phyloP scores from a whole-genome alignment of 2,113 vertebrate genomes.

The Corydoras maculifer region DNA sequence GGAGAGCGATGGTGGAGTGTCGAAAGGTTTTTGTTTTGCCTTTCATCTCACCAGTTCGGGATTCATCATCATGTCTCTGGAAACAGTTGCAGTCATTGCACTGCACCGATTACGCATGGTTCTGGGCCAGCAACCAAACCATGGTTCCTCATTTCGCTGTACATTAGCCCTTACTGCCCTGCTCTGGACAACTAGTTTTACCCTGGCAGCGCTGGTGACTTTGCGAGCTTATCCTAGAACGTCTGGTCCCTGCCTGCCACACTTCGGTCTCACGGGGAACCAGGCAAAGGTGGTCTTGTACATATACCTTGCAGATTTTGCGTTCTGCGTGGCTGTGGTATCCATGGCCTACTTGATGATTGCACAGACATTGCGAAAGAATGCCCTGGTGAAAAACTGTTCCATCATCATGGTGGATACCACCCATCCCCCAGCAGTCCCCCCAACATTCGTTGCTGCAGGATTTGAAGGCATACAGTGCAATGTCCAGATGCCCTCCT shows the following conservation, averaged over 20 bases:
- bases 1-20: constrained; percentile 57
- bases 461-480: constrained; percentile 64
- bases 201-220: constrained; percentile 81
- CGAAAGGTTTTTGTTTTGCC: constrained; percentile 84
- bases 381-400: constrained; percentile 76
- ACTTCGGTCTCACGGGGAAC: constrained; percentile 71
- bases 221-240: constrained; percentile 67
- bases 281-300: constrained; percentile 76
- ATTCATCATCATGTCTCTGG: constrained; percentile 94
- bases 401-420: constrained; percentile 68
- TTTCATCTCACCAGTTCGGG: constrained; percentile 89
- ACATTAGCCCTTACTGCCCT: constrained; percentile 79
- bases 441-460: constrained; percentile 65
- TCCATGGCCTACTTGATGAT: constrained; percentile 88
- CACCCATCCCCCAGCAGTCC: constrained; percentile 60
- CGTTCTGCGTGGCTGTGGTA: constrained; percentile 85
- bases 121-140: constrained; percentile 82
- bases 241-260: constrained; percentile 82
- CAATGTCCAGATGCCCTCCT: constrained; percentile 64
- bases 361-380: constrained; percentile 81
- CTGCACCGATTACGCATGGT: constrained; percentile 90
- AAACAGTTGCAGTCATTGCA: constrained; percentile 90
- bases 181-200: constrained; percentile 89
- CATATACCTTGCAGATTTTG: constrained; percentile 84
- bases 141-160: constrained; percentile 77